These are phyloP conservation scores for Epinephelus lanceolatus DNA, from an alignment of 2,113 vertebrate genomes.

Conservation along the genomic window DNA sequence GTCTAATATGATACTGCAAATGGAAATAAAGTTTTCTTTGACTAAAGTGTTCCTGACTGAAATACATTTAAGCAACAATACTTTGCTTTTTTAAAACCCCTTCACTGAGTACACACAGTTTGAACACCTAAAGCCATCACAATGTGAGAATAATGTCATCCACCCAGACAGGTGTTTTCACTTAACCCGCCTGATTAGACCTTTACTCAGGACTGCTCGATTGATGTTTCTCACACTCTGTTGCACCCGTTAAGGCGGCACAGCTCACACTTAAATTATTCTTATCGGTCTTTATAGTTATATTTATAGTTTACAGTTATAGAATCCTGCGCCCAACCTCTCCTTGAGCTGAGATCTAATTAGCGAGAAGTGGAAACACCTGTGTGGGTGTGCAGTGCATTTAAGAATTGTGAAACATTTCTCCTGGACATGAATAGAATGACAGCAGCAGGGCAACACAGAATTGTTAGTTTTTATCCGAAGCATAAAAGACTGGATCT, in stretches of 20 bases:
- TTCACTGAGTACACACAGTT: background rate
- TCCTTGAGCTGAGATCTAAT: background rate
- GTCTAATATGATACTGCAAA: too few relatives aligned
- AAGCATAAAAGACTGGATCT: background rate
- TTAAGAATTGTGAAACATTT: background rate
- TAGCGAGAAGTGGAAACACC: background rate
- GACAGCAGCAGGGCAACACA: background rate
- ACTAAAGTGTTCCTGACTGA: too few relatives aligned
- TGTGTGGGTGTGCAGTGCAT: background rate
- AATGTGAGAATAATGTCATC: background rate
- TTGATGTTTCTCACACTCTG: background rate
- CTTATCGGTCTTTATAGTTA: background rate
- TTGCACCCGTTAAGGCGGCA: background rate
- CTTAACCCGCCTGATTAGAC: background rate
- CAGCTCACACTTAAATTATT: background rate
- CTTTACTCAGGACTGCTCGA: background rate
- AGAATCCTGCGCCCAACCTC: background rate
- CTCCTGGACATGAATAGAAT: background rate
- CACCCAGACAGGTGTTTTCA: slow-evolving; percentile 1
- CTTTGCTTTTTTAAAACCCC: too few relatives aligned
- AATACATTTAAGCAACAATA: too few relatives aligned
- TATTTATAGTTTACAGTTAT: background rate
- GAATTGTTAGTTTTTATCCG: background rate
- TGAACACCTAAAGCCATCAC: background rate
- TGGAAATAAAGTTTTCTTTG: too few relatives aligned